These are phyloP conservation scores for Mastigias papua DNA, from an alignment of 30 jellyfish, hydroid and myxozoan genomes.

Conservation along the genomic window DNA sequence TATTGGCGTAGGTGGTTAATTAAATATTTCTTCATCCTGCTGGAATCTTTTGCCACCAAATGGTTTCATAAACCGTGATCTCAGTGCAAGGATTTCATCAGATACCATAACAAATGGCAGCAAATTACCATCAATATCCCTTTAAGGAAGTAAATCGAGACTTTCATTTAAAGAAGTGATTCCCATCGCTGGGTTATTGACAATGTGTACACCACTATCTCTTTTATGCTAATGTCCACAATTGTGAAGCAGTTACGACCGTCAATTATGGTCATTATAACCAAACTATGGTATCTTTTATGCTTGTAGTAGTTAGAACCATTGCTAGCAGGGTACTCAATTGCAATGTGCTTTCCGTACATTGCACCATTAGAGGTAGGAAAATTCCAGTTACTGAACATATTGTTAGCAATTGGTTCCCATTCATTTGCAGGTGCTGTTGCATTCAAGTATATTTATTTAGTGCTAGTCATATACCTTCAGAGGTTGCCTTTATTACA, in stretches of 20 bases:
- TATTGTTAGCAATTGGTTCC: not conserved
- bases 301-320: slow-evolving; percentile 26
- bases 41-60: not conserved
- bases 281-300: slow-evolving; percentile 47
- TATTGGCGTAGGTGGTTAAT: slow-evolving; percentile 45
- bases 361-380: not conserved
- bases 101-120: not conserved
- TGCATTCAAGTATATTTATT: no score
- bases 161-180: not conserved
- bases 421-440: no score
- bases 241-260: slow-evolving; percentile 50
- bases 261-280: slow-evolving; percentile 64
- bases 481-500: slow-evolving; percentile 29
- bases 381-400: not conserved
- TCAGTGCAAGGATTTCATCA: not conserved
- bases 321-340: not conserved
- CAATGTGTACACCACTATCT: slow-evolving; percentile 43
- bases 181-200: slow-evolving; percentile 49
- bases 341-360: not conserved
- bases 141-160: not conserved
- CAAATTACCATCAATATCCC: not conserved
- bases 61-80: no score
- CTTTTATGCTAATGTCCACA: slow-evolving; percentile 48
- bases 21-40: slow-evolving; percentile 30
- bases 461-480: slow-evolving; percentile 13